Percentiles rank a stretch among this genome's conserved stretches.
These are phyloP conservation scores for Melanocharis versteri DNA, from an alignment of 2,113 vertebrate genomes.

Conservation along the genomic window DNA sequence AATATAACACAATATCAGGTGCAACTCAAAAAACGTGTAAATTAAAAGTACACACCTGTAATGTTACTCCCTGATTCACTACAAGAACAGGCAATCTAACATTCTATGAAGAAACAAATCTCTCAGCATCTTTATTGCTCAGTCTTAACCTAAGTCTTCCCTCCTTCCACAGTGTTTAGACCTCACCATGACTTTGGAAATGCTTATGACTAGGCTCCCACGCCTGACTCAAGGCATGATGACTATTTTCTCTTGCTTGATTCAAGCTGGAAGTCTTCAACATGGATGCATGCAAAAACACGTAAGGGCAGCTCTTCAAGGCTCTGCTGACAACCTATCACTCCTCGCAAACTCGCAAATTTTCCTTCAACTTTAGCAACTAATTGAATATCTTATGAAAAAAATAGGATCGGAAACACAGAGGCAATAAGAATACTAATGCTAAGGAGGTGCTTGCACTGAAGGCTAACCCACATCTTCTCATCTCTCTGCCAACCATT, in stretches of 20 bases:
- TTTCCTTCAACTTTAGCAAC: not conserved
- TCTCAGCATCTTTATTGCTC: not conserved
- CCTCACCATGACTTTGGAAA: not conserved
- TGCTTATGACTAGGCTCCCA: not conserved
- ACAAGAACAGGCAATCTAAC: not conserved
- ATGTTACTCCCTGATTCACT: not conserved
- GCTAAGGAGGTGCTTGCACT: not conserved
- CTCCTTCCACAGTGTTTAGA: not conserved
- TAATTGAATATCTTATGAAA: not conserved
- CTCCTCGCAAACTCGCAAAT: accelerated
- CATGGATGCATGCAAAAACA: not conserved
- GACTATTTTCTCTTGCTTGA: not conserved
- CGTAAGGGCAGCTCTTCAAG: not conserved
- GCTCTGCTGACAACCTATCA: not conserved
- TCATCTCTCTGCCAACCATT: not conserved
- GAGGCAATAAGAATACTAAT: not conserved
- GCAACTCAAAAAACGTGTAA: not conserved
- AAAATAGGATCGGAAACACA: not conserved
- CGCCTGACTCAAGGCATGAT: accelerated
- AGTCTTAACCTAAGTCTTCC: not conserved
- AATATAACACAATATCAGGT: not conserved
- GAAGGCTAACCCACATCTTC: not conserved
- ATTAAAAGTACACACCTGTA: not conserved
- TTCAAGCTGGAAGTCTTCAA: not conserved
- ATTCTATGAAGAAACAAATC: not conserved